Evolutionary conservation across 2,113 vertebrate genomes (phyloP).

Genomic region (Python bivittatus): DNA sequence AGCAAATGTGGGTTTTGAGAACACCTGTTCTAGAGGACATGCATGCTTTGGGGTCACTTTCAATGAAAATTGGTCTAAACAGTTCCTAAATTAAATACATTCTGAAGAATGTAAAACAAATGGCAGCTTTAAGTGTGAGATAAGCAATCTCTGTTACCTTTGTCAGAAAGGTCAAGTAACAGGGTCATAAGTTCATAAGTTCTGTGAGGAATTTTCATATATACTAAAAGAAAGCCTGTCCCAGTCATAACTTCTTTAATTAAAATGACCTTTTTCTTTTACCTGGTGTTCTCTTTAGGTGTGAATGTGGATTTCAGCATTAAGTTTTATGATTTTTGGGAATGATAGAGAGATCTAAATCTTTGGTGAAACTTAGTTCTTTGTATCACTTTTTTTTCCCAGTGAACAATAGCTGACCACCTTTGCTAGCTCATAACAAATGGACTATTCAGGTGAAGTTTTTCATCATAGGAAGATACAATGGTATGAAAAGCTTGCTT

Average conservation of each 20-base stretch:
- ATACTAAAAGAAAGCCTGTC: background rate
- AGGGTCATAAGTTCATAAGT: background rate
- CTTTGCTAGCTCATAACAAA: background rate
- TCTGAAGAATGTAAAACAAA: background rate
- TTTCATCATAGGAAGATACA: background rate
- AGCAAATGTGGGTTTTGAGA: background rate
- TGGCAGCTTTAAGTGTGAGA: background rate
- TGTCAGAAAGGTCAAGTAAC: background rate
- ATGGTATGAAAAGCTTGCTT: background rate
- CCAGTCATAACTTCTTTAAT: background rate
- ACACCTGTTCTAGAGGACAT: background rate
- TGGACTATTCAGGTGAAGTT: background rate
- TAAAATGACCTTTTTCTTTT: background rate
- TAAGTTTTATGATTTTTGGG: background rate
- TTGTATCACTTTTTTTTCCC: background rate
- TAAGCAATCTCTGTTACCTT: background rate
- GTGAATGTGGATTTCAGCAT: background rate
- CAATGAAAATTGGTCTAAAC: background rate
- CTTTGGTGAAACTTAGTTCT: background rate
- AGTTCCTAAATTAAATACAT: background rate
- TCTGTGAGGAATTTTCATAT: background rate
- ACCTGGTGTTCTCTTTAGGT: background rate
- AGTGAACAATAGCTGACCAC: background rate
- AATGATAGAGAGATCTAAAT: background rate
- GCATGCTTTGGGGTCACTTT: background rate